These are phyloP conservation scores for Manacus vitellinus DNA, from an alignment of 2,113 vertebrate species.

Conservation along the genomic window DNA sequence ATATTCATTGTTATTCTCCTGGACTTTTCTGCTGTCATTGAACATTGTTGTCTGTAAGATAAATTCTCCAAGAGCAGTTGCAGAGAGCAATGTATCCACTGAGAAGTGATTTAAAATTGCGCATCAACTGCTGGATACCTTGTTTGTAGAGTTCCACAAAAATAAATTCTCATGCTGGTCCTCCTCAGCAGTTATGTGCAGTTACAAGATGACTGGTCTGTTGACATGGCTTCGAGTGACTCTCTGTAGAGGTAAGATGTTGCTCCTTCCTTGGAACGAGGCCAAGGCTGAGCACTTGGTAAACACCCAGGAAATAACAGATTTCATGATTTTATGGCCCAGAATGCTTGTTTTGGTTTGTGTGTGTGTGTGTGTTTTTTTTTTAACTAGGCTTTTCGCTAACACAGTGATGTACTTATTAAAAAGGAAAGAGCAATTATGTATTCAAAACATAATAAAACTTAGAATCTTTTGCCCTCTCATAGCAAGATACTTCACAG, in stretches of 20 bases:
- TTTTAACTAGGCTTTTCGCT: neutral
- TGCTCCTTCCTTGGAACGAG: neutral
- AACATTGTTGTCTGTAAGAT: slow-evolving; percentile 5
- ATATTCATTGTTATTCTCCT: slow-evolving; percentile 28
- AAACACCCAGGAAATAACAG: neutral
- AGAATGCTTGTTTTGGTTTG: neutral
- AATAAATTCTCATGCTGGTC: neutral
- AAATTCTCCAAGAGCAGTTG: slow-evolving; percentile 16
- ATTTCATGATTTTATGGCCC: neutral
- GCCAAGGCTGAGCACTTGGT: neutral
- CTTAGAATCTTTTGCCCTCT: slow-evolving; percentile 3
- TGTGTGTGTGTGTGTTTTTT: neutral
- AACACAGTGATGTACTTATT: neutral
- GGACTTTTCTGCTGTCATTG: slow-evolving; percentile 1
- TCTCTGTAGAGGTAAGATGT: neutral
- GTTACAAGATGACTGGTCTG: slow-evolving; percentile 6
- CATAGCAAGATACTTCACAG: neutral
- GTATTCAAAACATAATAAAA: slow-evolving; percentile 1
- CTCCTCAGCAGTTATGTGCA: neutral
- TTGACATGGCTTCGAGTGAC: neutral
- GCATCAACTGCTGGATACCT: slow-evolving; percentile 14
- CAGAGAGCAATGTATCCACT: neutral
- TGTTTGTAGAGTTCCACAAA: slow-evolving; percentile 26
- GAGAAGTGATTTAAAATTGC: slow-evolving; percentile 45
- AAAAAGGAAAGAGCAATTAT: neutral